Percentiles rank a stretch among this genome's conserved stretches.
Evolutionary conservation across 2,113 vertebrate species (phyloP).

Genomic region (Notothenia coriiceps): DNA sequence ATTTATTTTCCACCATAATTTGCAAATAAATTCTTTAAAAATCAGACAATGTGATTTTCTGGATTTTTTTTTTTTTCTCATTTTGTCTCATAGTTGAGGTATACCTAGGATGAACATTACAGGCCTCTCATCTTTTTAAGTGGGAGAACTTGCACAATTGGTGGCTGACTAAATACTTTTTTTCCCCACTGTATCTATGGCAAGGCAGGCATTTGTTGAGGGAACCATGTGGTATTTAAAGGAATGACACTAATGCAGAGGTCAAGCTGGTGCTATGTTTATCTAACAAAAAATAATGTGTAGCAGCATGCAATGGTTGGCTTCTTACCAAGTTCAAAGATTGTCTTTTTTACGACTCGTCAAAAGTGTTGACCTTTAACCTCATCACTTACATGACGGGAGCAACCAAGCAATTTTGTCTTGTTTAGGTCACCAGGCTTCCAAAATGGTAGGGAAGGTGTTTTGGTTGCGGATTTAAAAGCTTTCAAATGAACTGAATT

Average conservation of each 20-base stretch:
- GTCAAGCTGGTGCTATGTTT: constrained; percentile 45
- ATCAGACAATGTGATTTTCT: no score
- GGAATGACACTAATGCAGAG: constrained; percentile 48
- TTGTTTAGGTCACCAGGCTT: constrained; percentile 2
- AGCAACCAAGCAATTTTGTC: constrained; percentile 9
- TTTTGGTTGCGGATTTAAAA: background rate
- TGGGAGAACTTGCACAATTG: no score
- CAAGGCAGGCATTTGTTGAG: constrained; percentile 41
- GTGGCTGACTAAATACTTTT: no score
- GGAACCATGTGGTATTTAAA: constrained; percentile 52
- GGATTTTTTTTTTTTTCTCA: no score
- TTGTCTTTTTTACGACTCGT: constrained; percentile 10
- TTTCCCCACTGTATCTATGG: background rate
- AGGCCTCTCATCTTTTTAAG: no score
- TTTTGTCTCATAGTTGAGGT: no score
- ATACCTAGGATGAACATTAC: no score
- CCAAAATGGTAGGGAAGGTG: constrained; percentile 5
- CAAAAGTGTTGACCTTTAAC: constrained; percentile 40
- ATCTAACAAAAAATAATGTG: constrained; percentile 52
- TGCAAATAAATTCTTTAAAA: no score
- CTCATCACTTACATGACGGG: constrained; percentile 4
- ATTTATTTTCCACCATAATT: no score
- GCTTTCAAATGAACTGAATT: constrained; percentile 5
- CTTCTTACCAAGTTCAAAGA: constrained; percentile 38
- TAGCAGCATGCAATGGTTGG: background rate